Conservation (phyloP, 2,797 vertebrate genomes). For the Rhincodon typus region DNA sequence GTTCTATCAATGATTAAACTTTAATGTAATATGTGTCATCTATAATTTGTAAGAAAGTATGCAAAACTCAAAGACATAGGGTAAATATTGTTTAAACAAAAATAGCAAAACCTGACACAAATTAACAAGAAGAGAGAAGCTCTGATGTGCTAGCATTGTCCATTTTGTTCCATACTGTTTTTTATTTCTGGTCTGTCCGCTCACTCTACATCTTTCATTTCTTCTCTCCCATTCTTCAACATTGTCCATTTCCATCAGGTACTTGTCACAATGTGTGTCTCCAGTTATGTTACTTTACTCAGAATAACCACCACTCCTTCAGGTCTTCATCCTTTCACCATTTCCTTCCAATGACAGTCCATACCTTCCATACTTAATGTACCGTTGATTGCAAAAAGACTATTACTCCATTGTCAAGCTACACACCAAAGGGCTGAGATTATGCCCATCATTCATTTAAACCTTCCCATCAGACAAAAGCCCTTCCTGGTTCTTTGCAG, state of each 20-base stretch:
- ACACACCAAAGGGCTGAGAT: not conserved
- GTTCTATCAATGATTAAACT: not conserved
- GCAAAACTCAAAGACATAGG: not conserved
- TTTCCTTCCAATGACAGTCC: not conserved
- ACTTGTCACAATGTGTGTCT: not conserved
- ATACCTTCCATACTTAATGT: not conserved
- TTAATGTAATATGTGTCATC: not conserved
- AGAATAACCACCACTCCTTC: not conserved
- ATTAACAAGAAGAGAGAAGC: not conserved
- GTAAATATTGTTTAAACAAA: not conserved
- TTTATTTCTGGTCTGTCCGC: not conserved
- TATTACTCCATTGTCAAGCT: not conserved
- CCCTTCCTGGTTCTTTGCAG: not conserved
- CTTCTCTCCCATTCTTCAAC: not conserved
- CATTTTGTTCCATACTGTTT: not conserved
- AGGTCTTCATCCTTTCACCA: not conserved
- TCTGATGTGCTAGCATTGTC: not conserved
- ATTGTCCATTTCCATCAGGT: not conserved
- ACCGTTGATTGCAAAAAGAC: not conserved
- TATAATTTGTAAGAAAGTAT: not conserved
- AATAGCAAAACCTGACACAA: no score
- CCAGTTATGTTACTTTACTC: not conserved
- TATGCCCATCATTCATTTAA: not conserved
- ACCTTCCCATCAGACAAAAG: not conserved
- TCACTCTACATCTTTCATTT: not conserved